Conservation (phyloP, 2,888 invertebrate species). For the Lucinisca nassula region DNA sequence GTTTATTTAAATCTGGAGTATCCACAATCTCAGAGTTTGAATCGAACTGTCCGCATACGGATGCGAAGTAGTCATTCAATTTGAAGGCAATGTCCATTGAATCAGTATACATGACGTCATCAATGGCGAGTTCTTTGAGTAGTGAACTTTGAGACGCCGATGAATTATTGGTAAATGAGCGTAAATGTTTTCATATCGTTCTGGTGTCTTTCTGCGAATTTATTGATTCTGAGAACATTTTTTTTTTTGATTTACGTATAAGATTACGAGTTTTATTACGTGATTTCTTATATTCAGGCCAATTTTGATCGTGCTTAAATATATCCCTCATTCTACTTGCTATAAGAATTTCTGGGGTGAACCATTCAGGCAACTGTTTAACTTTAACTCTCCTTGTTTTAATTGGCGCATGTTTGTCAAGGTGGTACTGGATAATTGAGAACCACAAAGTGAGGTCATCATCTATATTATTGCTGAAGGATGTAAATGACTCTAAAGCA, state of each 20-base stretch:
- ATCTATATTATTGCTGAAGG: neutral
- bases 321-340: neutral
- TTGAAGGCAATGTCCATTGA: neutral
- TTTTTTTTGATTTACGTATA: neutral
- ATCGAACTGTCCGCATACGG: neutral
- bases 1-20: too few relatives aligned
- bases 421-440: neutral
- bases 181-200: neutral
- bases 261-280: neutral
- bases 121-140: neutral
- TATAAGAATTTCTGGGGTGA: neutral
- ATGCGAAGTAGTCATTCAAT: neutral
- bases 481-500: neutral
- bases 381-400: neutral
- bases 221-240: neutral
- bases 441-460: neutral
- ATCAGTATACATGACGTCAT: neutral
- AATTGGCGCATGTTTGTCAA: neutral
- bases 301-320: neutral
- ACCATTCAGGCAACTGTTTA: neutral
- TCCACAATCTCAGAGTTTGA: too few relatives aligned
- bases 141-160: neutral
- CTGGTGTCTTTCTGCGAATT: neutral
- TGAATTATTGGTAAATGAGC: neutral
- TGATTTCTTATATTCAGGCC: neutral